Conservation (phyloP, 2,797 vertebrate species). For the Allobates femoralis region DNA sequence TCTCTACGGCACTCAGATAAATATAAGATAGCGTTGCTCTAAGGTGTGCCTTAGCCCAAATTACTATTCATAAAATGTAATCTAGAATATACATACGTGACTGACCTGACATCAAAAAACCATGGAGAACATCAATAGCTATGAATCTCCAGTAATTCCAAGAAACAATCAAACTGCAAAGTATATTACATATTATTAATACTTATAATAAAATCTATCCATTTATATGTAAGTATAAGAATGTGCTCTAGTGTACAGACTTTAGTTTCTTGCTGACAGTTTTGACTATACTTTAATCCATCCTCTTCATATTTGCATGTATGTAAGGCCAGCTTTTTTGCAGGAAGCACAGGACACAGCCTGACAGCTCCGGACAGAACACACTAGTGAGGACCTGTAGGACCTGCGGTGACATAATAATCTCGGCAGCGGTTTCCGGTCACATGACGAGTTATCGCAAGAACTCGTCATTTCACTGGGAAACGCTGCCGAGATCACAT, state of each 20-base stretch:
- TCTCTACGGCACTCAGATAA: conserved; percentile 55
- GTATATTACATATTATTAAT: too few species aligned
- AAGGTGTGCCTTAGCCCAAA: conserved; percentile 46
- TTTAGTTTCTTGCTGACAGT: not conserved
- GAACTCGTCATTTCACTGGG: too few species aligned
- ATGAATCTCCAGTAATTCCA: not conserved
- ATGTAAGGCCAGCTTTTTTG: too few species aligned
- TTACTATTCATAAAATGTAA: conserved; percentile 16
- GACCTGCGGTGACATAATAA: too few species aligned
- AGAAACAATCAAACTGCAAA: not conserved
- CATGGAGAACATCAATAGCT: not conserved
- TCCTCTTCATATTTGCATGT: conserved; percentile 2
- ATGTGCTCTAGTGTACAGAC: not conserved
- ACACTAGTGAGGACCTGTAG: too few species aligned
- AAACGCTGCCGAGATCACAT: too few species aligned
- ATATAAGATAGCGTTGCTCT: conserved; percentile 42
- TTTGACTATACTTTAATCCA: not conserved
- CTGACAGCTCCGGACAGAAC: too few species aligned
- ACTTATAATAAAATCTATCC: not conserved
- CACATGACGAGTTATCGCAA: too few species aligned
- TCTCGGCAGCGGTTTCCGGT: too few species aligned
- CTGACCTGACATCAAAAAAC: not conserved
- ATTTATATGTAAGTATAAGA: too few species aligned
- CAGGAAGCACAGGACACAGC: too few species aligned
- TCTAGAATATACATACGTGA: conserved; percentile 12